Evolutionary conservation across 30 jellyfish, hydroid and myxozoan species (phyloP).

Genomic region (Mastigias papua): DNA sequence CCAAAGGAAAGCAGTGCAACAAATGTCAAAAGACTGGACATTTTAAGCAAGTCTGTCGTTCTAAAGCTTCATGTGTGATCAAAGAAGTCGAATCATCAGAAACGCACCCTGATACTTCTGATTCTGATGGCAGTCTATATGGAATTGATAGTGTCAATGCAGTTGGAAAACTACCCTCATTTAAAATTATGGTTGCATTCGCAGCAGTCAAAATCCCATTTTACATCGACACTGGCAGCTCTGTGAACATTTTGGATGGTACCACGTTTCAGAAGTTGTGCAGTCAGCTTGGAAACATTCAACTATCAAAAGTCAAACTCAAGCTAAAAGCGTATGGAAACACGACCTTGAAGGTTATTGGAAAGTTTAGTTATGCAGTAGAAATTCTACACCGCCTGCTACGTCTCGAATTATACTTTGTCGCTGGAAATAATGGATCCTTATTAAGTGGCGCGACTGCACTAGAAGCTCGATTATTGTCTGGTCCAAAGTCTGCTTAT

Average conservation of each 20-base stretch:
- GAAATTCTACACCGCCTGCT: too few species aligned
- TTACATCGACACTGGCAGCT: not conserved
- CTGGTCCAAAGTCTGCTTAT: not conserved
- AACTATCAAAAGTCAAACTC: not conserved
- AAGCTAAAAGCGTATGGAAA: not conserved
- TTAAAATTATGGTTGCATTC: not conserved
- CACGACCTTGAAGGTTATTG: not conserved
- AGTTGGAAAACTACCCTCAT: not conserved
- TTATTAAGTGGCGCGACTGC: too few species aligned
- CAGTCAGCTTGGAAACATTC: not conserved
- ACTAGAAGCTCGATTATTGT: too few species aligned
- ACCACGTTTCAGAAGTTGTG: not conserved
- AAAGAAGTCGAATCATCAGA: not conserved
- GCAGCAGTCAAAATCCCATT: not conserved
- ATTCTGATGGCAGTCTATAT: not conserved
- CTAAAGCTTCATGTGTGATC: not conserved
- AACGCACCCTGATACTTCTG: not conserved
- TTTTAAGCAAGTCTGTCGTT: slow-evolving; percentile 10
- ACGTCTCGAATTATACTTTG: too few species aligned
- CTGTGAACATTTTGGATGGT: not conserved
- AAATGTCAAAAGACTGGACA: slow-evolving; percentile 19
- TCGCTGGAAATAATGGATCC: too few species aligned
- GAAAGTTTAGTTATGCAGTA: too few species aligned
- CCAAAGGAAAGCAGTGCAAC: slow-evolving; percentile 41
- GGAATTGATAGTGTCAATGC: not conserved